Evolutionary conservation across 2,888 invertebrate genomes (phyloP).

Genomic region (Dendrolimus pini): DNA sequence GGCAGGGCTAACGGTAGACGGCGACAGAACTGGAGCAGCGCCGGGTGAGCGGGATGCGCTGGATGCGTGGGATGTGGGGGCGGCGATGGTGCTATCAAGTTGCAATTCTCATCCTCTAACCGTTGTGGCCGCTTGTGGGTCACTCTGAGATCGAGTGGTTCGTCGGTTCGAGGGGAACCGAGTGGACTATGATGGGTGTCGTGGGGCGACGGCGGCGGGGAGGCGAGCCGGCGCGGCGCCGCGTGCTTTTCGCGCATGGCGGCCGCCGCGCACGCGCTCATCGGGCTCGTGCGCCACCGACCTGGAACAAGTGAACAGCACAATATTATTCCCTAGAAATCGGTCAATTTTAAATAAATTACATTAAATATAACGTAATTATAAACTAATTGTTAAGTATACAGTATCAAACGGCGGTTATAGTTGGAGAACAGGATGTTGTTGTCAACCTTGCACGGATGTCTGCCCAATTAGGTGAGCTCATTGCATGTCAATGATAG

Average conservation of each 20-base stretch:
- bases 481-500: not conserved
- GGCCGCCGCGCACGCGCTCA: conserved; percentile 85
- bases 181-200: conserved; percentile 71
- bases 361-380: too few relatives aligned
- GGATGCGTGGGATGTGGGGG: conserved; percentile 75
- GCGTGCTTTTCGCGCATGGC: conserved; percentile 92
- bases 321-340: conserved; percentile 7
- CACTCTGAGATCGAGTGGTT: conserved; percentile 92
- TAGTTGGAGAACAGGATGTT: not conserved
- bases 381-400: not conserved
- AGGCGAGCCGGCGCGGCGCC: conserved; percentile 90
- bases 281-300: conserved; percentile 78
- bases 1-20: conserved; percentile 64
- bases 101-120: conserved; percentile 91
- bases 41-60: conserved; percentile 77
- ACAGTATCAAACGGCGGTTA: not conserved
- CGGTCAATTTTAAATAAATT: not conserved
- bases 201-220: conserved; percentile 61
- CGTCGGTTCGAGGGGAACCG: conserved; percentile 76
- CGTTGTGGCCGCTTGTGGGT: conserved; percentile 86
- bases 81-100: conserved; percentile 81
- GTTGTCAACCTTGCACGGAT: not conserved
- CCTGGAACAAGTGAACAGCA: conserved; percentile 47
- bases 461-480: conserved; percentile 5
- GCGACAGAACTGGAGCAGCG: conserved; percentile 64